These are phyloP conservation scores for Notodonta ziczac DNA, from an alignment of 2,888 invertebrate genomes.

Conservation along the genomic window DNA sequence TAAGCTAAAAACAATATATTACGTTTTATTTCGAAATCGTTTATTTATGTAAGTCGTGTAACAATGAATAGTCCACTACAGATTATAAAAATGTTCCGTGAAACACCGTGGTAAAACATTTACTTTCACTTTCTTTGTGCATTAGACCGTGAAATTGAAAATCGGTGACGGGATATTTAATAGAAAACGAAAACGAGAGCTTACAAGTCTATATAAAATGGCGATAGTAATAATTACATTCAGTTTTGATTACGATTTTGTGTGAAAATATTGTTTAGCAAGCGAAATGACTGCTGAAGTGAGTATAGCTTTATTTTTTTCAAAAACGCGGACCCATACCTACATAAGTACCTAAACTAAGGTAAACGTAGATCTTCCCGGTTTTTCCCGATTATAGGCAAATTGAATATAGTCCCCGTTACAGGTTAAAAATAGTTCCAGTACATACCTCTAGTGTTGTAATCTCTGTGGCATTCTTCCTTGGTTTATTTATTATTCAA, in stretches of 20 bases:
- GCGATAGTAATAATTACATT: constrained; percentile 35
- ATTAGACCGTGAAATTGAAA: constrained; percentile 71
- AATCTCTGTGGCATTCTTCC: no score
- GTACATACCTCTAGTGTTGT: no score
- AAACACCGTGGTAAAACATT: constrained; percentile 23
- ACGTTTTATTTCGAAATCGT: no score
- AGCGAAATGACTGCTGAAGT: constrained; percentile 47
- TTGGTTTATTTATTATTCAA: no score
- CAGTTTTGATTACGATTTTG: constrained; percentile 46
- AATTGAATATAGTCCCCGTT: no score
- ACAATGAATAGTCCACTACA: neutral
- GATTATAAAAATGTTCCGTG: constrained; percentile 18
- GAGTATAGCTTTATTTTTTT: constrained; percentile 34
- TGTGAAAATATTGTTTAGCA: constrained; percentile 22
- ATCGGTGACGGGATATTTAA: constrained; percentile 49
- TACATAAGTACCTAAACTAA: neutral
- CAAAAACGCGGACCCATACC: no score
- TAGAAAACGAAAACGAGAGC: constrained; percentile 45
- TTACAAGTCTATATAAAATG: constrained; percentile 60
- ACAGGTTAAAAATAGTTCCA: no score
- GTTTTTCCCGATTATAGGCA: no score
- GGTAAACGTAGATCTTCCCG: no score
- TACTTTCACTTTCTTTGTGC: constrained; percentile 71
- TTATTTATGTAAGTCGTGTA: neutral
- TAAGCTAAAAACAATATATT: no score